Evolutionary conservation across 2,797 vertebrate species (phyloP), one percentile per base, ranked within the genome.

Genomic region (Microhierax caerulescens): DNA sequence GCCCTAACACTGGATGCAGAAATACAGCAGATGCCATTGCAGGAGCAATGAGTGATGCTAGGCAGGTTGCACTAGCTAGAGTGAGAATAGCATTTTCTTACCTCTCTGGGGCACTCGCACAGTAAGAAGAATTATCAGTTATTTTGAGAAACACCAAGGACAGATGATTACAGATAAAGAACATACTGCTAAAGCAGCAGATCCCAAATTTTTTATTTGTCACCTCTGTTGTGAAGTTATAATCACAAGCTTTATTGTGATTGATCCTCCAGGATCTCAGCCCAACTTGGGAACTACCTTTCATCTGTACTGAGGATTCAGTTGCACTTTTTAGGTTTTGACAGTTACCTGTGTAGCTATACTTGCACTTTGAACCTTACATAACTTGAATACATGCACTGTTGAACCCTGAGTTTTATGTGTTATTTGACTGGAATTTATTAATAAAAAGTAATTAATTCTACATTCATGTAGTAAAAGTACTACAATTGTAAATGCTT

Each of bases 141-240:
- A 22, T n/a, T 89, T 64, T 60, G 13, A 60, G 47, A 88, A 73
- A 72, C 76, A 41, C 14, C 17, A 57, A 45, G 32, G 34, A 18
- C 3, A 45, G 9, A 28, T 41, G 5, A 53, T 32, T 54, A 50
- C 21, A 17, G 14, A 30, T 47, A 13, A 73, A 51, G 10, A 63
- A 9, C 22, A 75, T 9, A 10, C 5, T 51, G 13, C 5, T 79
- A 64, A 77, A 85, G 37, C 9, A 67, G 10, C 39, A 79, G 28
- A 74, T 56, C 19, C 8, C 41, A 59, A 53, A 10, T 36, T 78
- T 85, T 56, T 45, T 60, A 70, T 37, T 9, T 75, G 8, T n/a
- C 7, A 56, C 3, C 0, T 0, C 34, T 51, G 9, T 51, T 43
- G 1, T 60, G 45, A n/a, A 53, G 5, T 24, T 27, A 45, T 7